These are phyloP conservation scores for Scaptodrosophila lebanonensis DNA, from an alignment of 1,140 invertebrate genomes.

Conservation along the genomic window DNA sequence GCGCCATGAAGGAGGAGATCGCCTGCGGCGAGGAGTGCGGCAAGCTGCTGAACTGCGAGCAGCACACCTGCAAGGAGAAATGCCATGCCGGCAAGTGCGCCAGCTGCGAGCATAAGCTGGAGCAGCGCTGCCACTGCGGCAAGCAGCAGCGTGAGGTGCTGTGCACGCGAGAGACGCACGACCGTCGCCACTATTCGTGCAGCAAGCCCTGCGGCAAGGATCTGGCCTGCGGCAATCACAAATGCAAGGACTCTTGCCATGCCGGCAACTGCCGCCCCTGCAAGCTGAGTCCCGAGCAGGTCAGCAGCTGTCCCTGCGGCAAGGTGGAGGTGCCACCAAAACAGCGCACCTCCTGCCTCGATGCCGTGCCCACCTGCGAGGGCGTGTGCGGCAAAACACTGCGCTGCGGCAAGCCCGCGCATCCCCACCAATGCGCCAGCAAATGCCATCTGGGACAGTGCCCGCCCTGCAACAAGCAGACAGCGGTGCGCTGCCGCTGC, in stretches of 20 bases:
- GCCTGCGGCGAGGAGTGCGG: constrained; percentile 86
- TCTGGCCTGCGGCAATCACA: constrained; percentile 87
- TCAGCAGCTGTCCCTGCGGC: constrained; percentile 91
- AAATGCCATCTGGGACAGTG: constrained; percentile 89
- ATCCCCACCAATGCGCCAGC: constrained; percentile 84
- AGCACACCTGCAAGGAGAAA: constrained; percentile 84
- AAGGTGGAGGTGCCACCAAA: constrained; percentile 79
- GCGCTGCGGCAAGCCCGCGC: constrained; percentile 86
- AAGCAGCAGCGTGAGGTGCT: constrained; percentile 78
- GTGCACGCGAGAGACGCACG: constrained; percentile 78
- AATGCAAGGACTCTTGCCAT: constrained; percentile 86
- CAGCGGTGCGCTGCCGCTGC: constrained; percentile 91
- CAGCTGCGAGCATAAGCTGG: constrained; percentile 81
- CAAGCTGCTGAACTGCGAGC: constrained; percentile 84
- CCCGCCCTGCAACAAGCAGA: constrained; percentile 87
- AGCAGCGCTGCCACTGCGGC: constrained; percentile 78
- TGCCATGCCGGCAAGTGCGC: constrained; percentile 90
- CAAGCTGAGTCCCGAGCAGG: constrained; percentile 80
- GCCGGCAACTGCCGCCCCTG: constrained; percentile 82
- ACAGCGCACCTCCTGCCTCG: constrained; percentile 84
- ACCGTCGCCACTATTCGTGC: constrained; percentile 80
- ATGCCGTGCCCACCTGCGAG: constrained; percentile 91
- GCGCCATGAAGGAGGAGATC: constrained; percentile 83
- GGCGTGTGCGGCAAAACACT: constrained; percentile 88
- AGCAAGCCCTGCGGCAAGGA: constrained; percentile 83